These are phyloP conservation scores for Caligus rogercresseyi DNA, from an alignment of 1,140 invertebrate genomes.

Conservation along the genomic window DNA sequence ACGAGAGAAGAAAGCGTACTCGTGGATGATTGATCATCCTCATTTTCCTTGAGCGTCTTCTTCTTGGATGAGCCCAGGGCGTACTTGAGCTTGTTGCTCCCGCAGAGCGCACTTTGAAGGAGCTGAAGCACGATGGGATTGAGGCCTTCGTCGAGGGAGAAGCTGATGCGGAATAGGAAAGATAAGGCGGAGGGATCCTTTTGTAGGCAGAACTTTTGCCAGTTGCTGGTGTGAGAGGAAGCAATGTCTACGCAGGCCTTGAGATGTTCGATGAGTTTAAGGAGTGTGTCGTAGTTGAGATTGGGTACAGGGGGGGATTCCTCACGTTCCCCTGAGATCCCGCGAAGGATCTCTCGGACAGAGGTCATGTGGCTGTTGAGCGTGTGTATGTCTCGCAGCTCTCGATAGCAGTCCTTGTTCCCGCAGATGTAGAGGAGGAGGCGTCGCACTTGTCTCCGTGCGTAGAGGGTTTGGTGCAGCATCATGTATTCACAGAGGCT, in stretches of 20 bases:
- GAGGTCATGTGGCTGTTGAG: slow-evolving; percentile 38
- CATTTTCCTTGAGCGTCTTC: slow-evolving; percentile 38
- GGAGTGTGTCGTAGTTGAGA: slow-evolving; percentile 62
- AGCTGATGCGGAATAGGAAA: slow-evolving; percentile 57
- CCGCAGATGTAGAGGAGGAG: slow-evolving; percentile 80
- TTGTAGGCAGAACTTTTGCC: slow-evolving; percentile 35
- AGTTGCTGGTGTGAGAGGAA: slow-evolving; percentile 71
- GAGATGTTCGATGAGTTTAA: slow-evolving; percentile 81
- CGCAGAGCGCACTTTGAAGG: slow-evolving; percentile 64
- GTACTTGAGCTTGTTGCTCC: slow-evolving; percentile 39
- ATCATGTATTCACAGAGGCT: slow-evolving; percentile 92
- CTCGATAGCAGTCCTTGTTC: slow-evolving; percentile 84
- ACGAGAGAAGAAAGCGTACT: neutral
- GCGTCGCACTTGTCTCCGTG: slow-evolving; percentile 46
- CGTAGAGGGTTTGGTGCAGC: slow-evolving; percentile 42
- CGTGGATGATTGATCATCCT: neutral
- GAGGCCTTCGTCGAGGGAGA: slow-evolving; percentile 76
- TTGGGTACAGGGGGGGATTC: slow-evolving; percentile 26
- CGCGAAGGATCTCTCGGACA: slow-evolving; percentile 4
- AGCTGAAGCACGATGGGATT: slow-evolving; percentile 75
- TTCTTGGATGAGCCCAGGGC: slow-evolving; percentile 35
- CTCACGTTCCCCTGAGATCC: slow-evolving; percentile 23
- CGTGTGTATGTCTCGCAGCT: slow-evolving; percentile 77
- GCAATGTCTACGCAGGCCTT: slow-evolving; percentile 86
- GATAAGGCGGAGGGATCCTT: slow-evolving; percentile 37